These are phyloP conservation scores for Anhinga anhinga DNA, from an alignment of 2,113 vertebrate genomes.

Conservation along the genomic window DNA sequence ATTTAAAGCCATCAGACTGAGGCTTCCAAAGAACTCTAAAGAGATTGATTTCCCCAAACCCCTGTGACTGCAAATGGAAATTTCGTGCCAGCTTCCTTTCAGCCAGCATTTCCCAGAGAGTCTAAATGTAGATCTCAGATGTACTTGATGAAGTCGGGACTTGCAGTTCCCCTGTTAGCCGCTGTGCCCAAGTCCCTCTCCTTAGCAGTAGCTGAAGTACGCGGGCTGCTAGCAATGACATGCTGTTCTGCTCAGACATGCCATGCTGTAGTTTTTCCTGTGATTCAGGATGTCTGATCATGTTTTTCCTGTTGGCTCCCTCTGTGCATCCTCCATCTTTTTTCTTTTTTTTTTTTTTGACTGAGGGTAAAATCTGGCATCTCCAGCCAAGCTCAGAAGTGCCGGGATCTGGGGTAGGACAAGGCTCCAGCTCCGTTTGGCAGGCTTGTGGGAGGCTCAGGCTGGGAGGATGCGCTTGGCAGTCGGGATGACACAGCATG, in stretches of 20 bases:
- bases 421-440: not conserved
- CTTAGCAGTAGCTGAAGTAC: not conserved
- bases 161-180: fast-evolving
- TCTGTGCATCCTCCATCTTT: not conserved
- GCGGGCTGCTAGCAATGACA: not conserved
- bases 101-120: not conserved
- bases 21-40: conserved; percentile 9
- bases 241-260: not conserved
- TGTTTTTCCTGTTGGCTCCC: not conserved
- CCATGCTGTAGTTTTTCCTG: not conserved
- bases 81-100: not conserved
- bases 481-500: not conserved
- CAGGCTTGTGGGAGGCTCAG: not conserved
- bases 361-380: not conserved
- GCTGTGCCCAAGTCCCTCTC: not conserved
- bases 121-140: not conserved
- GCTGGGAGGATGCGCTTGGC: not conserved
- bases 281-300: not conserved
- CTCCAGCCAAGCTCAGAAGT: not conserved
- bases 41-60: not conserved
- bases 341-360: no score
- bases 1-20: not conserved
- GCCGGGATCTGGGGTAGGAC: not conserved
- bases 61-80: not conserved
- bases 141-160: not conserved